Percentiles rank a stretch among this genome's conserved stretches.
Conservation (phyloP, 2,113 vertebrate species). For the Benitochromis conjunctus region DNA sequence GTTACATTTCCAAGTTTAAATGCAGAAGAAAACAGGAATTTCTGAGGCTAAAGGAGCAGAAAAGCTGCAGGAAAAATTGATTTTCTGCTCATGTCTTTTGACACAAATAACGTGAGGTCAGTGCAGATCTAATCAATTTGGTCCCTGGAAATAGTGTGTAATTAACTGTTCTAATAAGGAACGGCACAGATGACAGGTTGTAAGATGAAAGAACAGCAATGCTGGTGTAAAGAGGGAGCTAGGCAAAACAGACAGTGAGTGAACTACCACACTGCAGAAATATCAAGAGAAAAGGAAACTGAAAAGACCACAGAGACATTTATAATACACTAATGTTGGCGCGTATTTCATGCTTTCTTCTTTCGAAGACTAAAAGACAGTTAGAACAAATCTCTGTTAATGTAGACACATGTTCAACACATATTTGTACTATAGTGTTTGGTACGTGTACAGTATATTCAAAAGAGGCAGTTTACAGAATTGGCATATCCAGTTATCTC, state of each 20-base stretch:
- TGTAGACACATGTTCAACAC: background rate
- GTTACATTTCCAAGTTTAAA: background rate
- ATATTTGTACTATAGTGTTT: background rate
- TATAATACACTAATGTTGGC: background rate
- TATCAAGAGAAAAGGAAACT: background rate
- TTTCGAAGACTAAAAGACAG: background rate
- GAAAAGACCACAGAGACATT: background rate
- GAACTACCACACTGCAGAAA: background rate
- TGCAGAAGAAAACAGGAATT: background rate
- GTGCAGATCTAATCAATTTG: constrained; percentile 54
- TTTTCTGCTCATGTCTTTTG: background rate
- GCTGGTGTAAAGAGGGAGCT: background rate
- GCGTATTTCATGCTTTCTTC: background rate
- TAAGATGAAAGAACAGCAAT: constrained; percentile 6
- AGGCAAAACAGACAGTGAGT: background rate
- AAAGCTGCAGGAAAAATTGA: background rate
- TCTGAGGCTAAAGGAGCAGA: background rate
- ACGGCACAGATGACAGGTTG: constrained; percentile 32
- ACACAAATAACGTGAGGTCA: constrained; percentile 16
- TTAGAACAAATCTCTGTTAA: background rate
- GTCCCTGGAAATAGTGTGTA: constrained; percentile 44
- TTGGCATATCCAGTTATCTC: background rate
- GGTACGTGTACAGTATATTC: background rate
- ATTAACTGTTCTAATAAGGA: constrained; percentile 55
- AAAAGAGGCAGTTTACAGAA: background rate